Conservation (phyloP, 2,113 vertebrate species). For the Carassius auratus region DNA sequence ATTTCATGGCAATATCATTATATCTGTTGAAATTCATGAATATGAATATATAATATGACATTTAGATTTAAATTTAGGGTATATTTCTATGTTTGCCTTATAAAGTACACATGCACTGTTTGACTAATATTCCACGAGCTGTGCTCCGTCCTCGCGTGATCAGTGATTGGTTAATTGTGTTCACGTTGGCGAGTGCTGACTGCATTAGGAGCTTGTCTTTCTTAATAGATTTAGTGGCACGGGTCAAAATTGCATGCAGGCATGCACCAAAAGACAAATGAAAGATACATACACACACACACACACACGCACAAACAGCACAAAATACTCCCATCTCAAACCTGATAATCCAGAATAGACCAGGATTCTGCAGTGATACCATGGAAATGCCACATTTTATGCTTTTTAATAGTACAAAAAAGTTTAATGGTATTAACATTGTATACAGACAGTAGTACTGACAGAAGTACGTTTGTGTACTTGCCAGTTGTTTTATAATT, state of each 20-base stretch:
- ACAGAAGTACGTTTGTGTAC: neutral
- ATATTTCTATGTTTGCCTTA: neutral
- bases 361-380: neutral
- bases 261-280: neutral
- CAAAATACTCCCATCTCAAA: neutral
- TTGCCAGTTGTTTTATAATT: neutral
- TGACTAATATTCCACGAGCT: neutral
- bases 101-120: neutral
- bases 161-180: slow-evolving; percentile 60
- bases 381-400: neutral
- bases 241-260: neutral
- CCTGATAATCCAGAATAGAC: neutral
- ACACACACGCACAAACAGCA: too few relatives aligned
- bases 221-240: neutral
- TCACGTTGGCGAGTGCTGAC: slow-evolving; percentile 29
- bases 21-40: too few relatives aligned
- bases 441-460: neutral
- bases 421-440: neutral
- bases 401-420: neutral
- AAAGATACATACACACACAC: neutral
- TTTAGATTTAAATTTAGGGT: neutral
- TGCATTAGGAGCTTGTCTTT: neutral
- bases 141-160: neutral
- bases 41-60: neutral
- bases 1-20: too few relatives aligned